Base-by-base conservation (phyloP, 1,140 invertebrate genomes). In the Drosophila tani region DNA sequence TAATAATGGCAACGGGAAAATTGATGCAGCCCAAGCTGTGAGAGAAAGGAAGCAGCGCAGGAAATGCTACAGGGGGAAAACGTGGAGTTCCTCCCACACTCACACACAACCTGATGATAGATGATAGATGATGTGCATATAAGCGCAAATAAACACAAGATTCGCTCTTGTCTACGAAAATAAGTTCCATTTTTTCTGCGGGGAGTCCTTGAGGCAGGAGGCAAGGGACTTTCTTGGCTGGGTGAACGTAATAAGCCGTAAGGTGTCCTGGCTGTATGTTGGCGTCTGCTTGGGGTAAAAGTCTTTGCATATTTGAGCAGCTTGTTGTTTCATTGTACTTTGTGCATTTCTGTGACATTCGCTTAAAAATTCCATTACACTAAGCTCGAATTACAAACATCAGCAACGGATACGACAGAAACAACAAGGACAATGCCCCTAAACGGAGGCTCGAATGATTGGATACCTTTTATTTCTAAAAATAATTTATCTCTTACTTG, bases 71-170 rank as follows among this genome's bases (percentile, higher is more conserved):
- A 43, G 21, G 29, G 24, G 29, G 9, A 15, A 69, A 24, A 41
- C 15, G 17, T 17, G 15, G 32, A 56, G 63, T 49, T 29, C 40
- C 14, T 17, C 40, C 11, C 15, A 3, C 27, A 57, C 53, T 40
- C 49, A n/a, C 47, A 56, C 64, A 21, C 67, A 47, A 49, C 66
- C 66, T 71, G 43, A 73, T 73, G 69, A 73, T 68, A 68, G 85
- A 90, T 90, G 86, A 90, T 90, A 85, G 74, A 90, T 91, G 82
- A 90, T 82, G 85, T 91, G 85, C 78, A 90, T 90, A 90, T 88
- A 88, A 90, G 81, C 85, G 68, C 81, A 90, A 90, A 88, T 88
- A 88, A 85, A 84, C 84, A 85, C 76, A 69, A 81, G 74, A 85
- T 75, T 76, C 76, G 79, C 64, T 69, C 57, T 84, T 80, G 81